Base-by-base conservation (phyloP, 1,140 invertebrate species). In the Melipona quadrifasciata region DNA sequence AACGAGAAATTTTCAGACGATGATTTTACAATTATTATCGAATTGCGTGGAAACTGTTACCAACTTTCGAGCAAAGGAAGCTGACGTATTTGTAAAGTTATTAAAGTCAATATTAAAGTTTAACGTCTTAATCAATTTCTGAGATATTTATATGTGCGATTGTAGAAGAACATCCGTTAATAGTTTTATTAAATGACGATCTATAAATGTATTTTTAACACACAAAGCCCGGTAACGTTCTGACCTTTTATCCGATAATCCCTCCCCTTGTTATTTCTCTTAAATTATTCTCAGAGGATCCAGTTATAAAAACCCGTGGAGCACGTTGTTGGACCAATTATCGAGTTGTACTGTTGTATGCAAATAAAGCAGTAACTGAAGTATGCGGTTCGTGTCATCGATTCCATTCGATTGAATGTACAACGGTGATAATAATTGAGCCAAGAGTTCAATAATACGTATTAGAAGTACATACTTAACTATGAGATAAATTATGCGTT, bases 261-360 rank as follows among this genome's bases (percentile, higher is more conserved):
- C 19, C 14, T 70, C 21, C 10, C 67, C 65, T 31, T 67, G 65
- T 67, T 67, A 24, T 24, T 47, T 70, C 34, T 8, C 5, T 74
- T 55, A 57, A 51, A 57, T 57, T 55, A 74, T 55, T 74, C 17
- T 57, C 31, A 55, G 27, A 57, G 24, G 4, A 74, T 31, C 19
- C n/a, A 21, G 51, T 57, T 74, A 74, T 74, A 74, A 74, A 55
- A 31, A 74, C 17, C 27, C 10, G 27, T 47, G 12, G 21, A 70
- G 72, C 21, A 55, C 27, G 27, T 31, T 31, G 72, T 34, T 16
- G 27, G 51, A 6, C 72, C 72, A 74, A 55, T 74, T 74, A 74
- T 34, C 21, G 72, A 74, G n/a, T 74, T 57, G 51, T 74, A 74
- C 72, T 74, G 31, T 51, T 74, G 53, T n/a, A 74, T 24, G n/a